Evolutionary conservation across 2,113 vertebrate species (phyloP).

Genomic region (Nyctereutes procyonoides): DNA sequence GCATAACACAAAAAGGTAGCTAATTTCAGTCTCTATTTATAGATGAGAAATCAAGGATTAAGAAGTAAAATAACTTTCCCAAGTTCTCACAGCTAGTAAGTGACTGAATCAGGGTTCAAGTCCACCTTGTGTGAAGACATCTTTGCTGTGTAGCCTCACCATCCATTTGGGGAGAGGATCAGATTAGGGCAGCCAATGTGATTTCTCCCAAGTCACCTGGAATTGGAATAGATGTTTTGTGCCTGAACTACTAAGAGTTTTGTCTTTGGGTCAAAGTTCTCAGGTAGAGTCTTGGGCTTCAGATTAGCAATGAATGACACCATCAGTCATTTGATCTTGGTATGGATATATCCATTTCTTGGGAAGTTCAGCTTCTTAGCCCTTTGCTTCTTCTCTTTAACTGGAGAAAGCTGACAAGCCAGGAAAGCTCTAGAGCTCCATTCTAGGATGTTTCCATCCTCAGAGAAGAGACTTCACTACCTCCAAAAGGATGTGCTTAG

Average conservation of each 20-base stretch:
- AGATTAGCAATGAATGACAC: neutral
- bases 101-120: neutral
- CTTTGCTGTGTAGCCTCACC: neutral
- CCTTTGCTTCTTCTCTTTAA: neutral
- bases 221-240: neutral
- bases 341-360: rapidly evolving
- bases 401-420: neutral
- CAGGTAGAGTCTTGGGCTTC: neutral
- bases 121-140: neutral
- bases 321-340: neutral
- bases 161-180: neutral
- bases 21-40: neutral
- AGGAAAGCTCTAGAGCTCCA: neutral
- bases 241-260: neutral
- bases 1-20: neutral
- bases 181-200: neutral
- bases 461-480: neutral
- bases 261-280: neutral
- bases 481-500: neutral
- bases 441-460: neutral
- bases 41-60: neutral
- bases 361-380: neutral
- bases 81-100: neutral
- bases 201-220: neutral
- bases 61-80: neutral